Base-by-base conservation (phyloP, 2,113 vertebrate genomes). In the Callipepla californica region DNA sequence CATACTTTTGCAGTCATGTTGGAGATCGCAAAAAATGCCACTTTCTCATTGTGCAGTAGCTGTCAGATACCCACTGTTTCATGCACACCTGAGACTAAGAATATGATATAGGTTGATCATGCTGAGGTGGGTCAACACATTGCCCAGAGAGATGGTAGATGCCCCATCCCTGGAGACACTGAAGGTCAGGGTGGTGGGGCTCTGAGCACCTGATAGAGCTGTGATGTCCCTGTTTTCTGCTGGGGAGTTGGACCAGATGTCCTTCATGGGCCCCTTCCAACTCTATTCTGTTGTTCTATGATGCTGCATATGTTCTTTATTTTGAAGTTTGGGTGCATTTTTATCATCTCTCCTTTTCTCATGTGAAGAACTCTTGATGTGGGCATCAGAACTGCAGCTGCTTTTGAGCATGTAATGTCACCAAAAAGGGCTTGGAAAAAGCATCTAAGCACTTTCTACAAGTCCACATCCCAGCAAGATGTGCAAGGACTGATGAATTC, bases 1-100 rank as follows among this genome's bases (percentile, higher is more conserved):
- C 22, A 58, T n/a, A 14, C 38, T 78, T n/a, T 84, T 93, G 65
- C 28, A 32, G 1, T 61, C 57, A 45, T 26, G 51, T 57, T 0
- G 0, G 50, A 40, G 1, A 1, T 7, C 75, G 78, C 67, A 73
- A 85, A 50, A 79, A 89, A 26, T 26, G 47, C 19, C 66, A 14
- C 73, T 85, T 94, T 79, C n/a, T 63, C 6, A 4, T 58, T 26
- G 47, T 68, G 66, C 53, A 74, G 55, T 76, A 87, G 92, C 78
- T 87, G 85, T 61, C 80, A 81, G 53, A 11, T 45, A 21, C 32
- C 34, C 61, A 77, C 48, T 61, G 30, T 44, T 93, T 44, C 76
- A 80, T 28, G 73, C 30, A 47, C 16, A 47, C 25, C 66, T 91
- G 42, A 90, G 83, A 83, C 23, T 68, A 66, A 65, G 50, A 91